phyloP scores from a whole-genome alignment of 2,113 vertebrate species.

The Corythornis madagascariensis region DNA sequence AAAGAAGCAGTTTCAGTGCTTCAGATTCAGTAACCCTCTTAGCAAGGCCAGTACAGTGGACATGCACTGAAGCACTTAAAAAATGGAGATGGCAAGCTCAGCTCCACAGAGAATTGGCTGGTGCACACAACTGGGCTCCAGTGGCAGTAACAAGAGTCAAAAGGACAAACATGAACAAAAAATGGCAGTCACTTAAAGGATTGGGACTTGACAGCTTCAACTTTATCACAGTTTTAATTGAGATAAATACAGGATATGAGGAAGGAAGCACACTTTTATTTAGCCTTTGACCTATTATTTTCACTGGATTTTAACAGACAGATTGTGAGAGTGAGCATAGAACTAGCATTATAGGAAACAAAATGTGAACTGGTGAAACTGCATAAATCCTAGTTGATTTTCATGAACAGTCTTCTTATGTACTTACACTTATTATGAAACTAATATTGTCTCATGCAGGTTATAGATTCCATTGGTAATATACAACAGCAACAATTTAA shows the following conservation, averaged over 20 bases:
- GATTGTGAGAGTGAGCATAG: background rate
- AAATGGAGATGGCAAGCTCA: background rate
- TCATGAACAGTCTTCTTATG: background rate
- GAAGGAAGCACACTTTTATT: background rate
- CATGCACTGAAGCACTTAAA: background rate
- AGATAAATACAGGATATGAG: background rate
- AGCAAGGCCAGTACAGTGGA: background rate
- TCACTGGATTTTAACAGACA: background rate
- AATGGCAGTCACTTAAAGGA: background rate
- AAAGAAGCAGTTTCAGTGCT: background rate
- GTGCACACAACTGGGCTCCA: background rate
- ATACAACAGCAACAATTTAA: background rate
- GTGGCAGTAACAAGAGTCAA: background rate
- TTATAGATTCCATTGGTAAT: background rate
- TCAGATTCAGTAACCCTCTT: background rate
- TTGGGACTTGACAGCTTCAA: background rate
- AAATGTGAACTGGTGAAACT: background rate
- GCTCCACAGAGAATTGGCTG: background rate
- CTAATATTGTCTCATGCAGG: background rate
- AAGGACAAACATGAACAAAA: background rate
- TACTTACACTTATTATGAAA: background rate
- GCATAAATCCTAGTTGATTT: background rate
- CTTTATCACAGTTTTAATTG: background rate
- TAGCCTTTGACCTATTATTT: background rate
- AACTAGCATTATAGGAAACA: background rate